phyloP scores from a whole-genome alignment of 2,797 vertebrate genomes.

The Pantherophis alleghaniensis region DNA sequence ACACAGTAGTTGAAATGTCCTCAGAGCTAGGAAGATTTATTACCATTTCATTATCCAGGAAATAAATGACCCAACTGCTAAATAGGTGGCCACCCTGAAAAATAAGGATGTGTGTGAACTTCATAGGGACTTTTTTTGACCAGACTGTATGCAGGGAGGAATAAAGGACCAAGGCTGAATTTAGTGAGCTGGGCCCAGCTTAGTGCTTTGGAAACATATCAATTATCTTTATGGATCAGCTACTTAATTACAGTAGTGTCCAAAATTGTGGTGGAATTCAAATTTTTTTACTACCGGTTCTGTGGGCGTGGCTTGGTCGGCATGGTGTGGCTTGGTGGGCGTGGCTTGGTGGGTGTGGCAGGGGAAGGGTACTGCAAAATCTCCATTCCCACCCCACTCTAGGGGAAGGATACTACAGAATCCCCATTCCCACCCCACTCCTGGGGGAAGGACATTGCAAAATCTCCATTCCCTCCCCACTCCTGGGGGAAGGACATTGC shows the following conservation, averaged over 20 bases:
- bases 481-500: too few relatives aligned
- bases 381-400: too few relatives aligned
- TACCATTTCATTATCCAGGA: conserved; percentile 53
- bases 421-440: too few relatives aligned
- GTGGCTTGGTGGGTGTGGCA: too few relatives aligned
- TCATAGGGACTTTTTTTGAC: not conserved
- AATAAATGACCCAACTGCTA: conserved; percentile 29
- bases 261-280: too few relatives aligned
- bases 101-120: not conserved
- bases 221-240: not conserved
- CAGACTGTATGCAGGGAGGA: not conserved
- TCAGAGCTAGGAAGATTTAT: conserved; percentile 48
- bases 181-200: not conserved
- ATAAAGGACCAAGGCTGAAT: not conserved
- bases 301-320: too few relatives aligned
- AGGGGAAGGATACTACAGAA: too few relatives aligned
- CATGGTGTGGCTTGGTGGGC: too few relatives aligned
- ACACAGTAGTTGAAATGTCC: conserved; percentile 53
- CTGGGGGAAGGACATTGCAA: too few relatives aligned
- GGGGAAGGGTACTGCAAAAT: too few relatives aligned
- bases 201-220: not conserved
- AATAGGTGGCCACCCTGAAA: conserved; percentile 39
- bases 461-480: too few relatives aligned
- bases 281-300: too few relatives aligned
- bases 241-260: not conserved